phyloP scores from a whole-genome alignment of 2,888 invertebrate genomes.

The Embidobia sp. region DNA sequence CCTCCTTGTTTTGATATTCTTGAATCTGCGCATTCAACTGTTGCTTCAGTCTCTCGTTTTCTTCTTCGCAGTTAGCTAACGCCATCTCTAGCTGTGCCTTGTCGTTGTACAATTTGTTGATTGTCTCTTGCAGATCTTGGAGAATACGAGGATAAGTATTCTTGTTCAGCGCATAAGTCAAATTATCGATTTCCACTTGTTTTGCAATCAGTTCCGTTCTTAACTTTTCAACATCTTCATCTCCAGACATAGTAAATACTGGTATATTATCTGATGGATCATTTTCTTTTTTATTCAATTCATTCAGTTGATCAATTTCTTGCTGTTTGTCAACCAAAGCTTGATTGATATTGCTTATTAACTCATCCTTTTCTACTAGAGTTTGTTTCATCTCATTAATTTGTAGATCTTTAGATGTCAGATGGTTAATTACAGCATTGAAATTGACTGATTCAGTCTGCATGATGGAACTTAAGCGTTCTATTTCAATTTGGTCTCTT shows the following conservation, averaged over 20 bases:
- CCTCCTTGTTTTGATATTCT: conserved; percentile 63
- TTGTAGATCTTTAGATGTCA: conserved; percentile 78
- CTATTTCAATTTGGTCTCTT: conserved; percentile 77
- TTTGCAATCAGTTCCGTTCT: conserved; percentile 83
- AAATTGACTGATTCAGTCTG: conserved; percentile 53
- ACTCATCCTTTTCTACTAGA: conserved; percentile 69
- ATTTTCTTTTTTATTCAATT: conserved; percentile 70
- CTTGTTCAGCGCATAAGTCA: conserved; percentile 86
- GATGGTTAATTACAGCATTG: conserved; percentile 38
- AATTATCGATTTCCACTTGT: conserved; percentile 87
- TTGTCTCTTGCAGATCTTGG: conserved; percentile 79
- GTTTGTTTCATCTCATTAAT: conserved; percentile 68
- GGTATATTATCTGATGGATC: conserved; percentile 76
- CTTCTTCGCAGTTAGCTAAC: conserved; percentile 68
- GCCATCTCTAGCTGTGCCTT: conserved; percentile 70
- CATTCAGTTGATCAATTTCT: conserved; percentile 63
- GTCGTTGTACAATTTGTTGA: conserved; percentile 74
- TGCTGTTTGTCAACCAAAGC: conserved; percentile 31
- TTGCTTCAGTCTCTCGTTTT: conserved; percentile 66
- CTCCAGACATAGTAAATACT: conserved; percentile 68
- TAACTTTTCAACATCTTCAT: conserved; percentile 67
- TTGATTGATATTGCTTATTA: conserved; percentile 60
- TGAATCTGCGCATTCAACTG: conserved; percentile 56
- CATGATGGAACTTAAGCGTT: conserved; percentile 76
- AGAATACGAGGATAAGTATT: conserved; percentile 75